Evolutionary conservation across 2,888 invertebrate species (phyloP).

Genomic region (Catonia carolina): DNA sequence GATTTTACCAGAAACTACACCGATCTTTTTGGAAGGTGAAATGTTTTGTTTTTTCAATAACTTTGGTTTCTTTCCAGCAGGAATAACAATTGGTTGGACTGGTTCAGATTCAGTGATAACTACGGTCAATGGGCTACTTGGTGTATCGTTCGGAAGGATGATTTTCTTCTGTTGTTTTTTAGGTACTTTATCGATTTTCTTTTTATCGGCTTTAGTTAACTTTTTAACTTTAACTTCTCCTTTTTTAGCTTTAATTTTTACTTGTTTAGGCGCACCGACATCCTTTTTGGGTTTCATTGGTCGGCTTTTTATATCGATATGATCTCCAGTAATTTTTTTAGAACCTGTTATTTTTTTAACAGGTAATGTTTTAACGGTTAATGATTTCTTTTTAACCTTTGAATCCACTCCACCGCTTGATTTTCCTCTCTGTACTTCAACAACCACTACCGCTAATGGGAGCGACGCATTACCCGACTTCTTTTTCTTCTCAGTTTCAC

Average conservation of each 20-base stretch:
- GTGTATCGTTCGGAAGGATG: neutral
- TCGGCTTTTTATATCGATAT: constrained; percentile 17
- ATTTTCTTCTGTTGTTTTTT: constrained; percentile 15
- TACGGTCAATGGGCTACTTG: constrained; percentile 15
- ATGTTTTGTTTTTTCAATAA: neutral
- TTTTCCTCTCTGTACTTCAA: constrained; percentile 16
- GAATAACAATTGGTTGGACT: neutral
- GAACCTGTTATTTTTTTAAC: constrained; percentile 15
- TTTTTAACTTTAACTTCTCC: neutral
- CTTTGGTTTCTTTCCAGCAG: neutral
- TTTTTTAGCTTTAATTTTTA: constrained; percentile 13
- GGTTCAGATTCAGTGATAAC: constrained; percentile 10
- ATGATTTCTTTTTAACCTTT: constrained; percentile 16
- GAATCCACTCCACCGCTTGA: neutral
- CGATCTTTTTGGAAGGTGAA: constrained; percentile 11
- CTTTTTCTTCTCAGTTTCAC: constrained; percentile 12
- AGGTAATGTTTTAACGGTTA: constrained; percentile 13
- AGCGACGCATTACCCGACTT: constrained; percentile 1
- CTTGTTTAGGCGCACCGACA: neutral
- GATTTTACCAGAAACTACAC: constrained; percentile 24
- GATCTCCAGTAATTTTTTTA: constrained; percentile 19
- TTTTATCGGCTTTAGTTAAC: neutral
- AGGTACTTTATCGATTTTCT: constrained; percentile 7
- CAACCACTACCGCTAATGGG: neutral
- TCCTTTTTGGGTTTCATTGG: constrained; percentile 6